Conservation (phyloP, 2,113 vertebrate species). For the Apeltes quadracus region DNA sequence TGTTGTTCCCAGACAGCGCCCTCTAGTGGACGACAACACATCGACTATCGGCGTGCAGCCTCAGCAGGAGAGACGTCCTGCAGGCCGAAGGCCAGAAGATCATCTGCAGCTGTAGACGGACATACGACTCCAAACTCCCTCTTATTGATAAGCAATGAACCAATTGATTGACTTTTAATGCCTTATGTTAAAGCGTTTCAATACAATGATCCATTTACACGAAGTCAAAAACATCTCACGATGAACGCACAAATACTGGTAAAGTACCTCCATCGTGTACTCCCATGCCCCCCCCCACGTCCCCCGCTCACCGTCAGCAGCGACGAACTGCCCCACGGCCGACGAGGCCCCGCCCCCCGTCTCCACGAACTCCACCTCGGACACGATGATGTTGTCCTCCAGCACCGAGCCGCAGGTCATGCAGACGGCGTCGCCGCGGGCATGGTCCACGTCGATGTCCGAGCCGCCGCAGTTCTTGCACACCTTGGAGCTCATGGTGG, state of each 20-base stretch:
- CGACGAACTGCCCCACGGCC: conserved; percentile 93
- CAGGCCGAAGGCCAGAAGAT: conserved; percentile 23
- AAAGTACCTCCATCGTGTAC: too few relatives aligned
- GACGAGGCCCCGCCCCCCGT: conserved; percentile 90
- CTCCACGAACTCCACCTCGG: conserved; percentile 96
- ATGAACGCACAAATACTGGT: too few relatives aligned
- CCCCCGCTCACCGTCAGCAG: conserved; percentile 83
- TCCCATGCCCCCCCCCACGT: too few relatives aligned
- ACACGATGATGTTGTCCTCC: conserved; percentile 97
- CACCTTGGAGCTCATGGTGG: conserved; percentile 84
- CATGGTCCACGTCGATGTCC: conserved; percentile 90
- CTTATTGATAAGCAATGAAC: too few relatives aligned
- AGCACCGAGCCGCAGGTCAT: conserved; percentile 94
- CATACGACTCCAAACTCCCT: background rate
- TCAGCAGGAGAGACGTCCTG: background rate
- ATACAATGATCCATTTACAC: too few relatives aligned
- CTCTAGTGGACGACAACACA: conserved; percentile 19
- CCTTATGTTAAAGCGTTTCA: too few relatives aligned
- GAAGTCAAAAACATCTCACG: too few relatives aligned
- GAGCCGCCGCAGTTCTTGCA: conserved; percentile 89
- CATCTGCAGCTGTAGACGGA: conserved; percentile 7
- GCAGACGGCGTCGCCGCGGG: conserved; percentile 92
- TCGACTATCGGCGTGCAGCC: background rate
- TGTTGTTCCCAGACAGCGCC: background rate
- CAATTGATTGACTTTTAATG: too few relatives aligned